These are phyloP conservation scores for Strix uralensis DNA, from an alignment of 2,113 vertebrate species.

Conservation along the genomic window DNA sequence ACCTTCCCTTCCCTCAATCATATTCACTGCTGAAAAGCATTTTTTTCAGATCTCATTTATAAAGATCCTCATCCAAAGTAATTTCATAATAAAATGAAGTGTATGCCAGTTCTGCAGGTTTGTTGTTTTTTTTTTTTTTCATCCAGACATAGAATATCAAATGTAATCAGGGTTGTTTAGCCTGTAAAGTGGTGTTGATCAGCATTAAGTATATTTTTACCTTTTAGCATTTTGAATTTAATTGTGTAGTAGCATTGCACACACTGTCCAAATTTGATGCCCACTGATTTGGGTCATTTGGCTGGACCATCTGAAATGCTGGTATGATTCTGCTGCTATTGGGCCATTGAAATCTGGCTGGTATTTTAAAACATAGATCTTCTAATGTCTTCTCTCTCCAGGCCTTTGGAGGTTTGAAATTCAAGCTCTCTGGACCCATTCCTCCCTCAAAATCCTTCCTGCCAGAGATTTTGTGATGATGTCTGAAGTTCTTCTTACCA, in stretches of 20 bases:
- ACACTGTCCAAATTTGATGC: background rate
- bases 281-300: background rate
- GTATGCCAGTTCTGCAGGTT: background rate
- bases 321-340: background rate
- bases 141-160: background rate
- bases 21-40: background rate
- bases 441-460: background rate
- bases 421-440: background rate
- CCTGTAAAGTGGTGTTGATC: background rate
- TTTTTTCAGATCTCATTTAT: background rate
- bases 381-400: background rate
- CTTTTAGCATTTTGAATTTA: background rate
- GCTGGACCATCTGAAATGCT: background rate
- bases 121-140: background rate
- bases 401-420: background rate
- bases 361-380: background rate
- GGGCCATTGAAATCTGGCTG: background rate
- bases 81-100: background rate
- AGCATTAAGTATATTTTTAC: background rate
- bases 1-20: background rate
- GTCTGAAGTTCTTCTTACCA: background rate
- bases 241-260: background rate
- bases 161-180: slow-evolving; percentile 25
- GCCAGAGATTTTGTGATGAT: background rate
- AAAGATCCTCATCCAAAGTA: background rate